A percentile compares a stretch with the other conserved stretches of the same genome.
These are phyloP conservation scores for Paramormyrops hopkinsi DNA, from an alignment of 2,797 vertebrate species.

Conservation along the genomic window DNA sequence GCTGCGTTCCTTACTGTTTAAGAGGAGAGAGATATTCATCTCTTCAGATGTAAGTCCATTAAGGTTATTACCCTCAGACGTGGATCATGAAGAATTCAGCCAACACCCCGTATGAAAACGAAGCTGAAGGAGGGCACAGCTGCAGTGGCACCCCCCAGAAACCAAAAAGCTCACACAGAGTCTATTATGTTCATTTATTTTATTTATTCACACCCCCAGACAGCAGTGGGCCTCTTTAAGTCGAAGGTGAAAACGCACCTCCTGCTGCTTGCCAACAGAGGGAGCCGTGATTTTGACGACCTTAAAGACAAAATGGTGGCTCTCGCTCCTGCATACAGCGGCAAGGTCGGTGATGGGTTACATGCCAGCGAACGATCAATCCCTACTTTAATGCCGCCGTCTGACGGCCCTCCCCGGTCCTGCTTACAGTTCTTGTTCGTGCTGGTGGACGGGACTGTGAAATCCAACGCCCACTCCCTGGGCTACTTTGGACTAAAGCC, in stretches of 20 bases:
- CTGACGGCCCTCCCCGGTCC: neutral
- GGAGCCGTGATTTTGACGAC: conserved; percentile 56
- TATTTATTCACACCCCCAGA: conserved; percentile 48
- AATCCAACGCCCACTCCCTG: conserved; percentile 63
- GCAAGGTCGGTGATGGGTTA: conserved; percentile 50
- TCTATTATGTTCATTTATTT: neutral
- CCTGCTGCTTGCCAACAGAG: conserved; percentile 76
- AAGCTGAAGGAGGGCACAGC: neutral
- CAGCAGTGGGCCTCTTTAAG: conserved; percentile 75
- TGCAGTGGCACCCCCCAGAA: neutral
- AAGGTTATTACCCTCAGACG: neutral
- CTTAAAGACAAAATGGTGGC: conserved; percentile 52
- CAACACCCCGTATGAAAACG: neutral
- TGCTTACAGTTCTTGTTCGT: conserved; percentile 78
- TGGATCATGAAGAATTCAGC: neutral
- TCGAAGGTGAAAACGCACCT: conserved; percentile 73
- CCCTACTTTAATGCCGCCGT: neutral
- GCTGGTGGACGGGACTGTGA: conserved; percentile 67
- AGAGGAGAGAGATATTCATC: neutral
- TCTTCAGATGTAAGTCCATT: neutral
- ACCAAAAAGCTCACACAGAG: neutral
- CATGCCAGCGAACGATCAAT: too few species aligned
- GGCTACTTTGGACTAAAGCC: conserved; percentile 74
- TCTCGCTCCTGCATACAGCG: conserved; percentile 62
- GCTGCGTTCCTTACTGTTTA: neutral